Base-by-base conservation (phyloP, 2,888 invertebrate genomes). In the Caenorhabditis imperialis region DNA sequence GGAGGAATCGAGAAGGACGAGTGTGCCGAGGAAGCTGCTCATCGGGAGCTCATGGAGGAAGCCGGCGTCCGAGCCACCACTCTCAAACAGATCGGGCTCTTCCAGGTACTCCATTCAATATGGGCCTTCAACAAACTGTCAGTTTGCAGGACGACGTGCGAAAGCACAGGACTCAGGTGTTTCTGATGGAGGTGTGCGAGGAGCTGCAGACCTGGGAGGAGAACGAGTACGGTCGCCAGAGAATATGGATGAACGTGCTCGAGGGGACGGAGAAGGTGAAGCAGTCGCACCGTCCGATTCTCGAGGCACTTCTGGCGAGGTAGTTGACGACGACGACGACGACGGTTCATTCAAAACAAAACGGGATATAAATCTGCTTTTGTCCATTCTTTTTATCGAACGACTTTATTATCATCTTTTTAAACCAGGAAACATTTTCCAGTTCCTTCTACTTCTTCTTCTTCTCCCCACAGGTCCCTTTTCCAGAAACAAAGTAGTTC, bases 1-100 rank as follows among this genome's bases (percentile, higher is more conserved):
- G 97, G 97, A 42, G 97, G 97, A 38, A 93, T 97, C 65, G 97
- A 98, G 89, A 95, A 95, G 0, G 85, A 89, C 37, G 96, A 97
- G 87, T 94, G 94, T 88, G 93, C 95, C 33, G 92, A 93, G 77
- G 93, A 93, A 78, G 96, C 97, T 23, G 97, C 97, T 23, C 92
- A 93, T 85, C 91, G 97, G 62, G 97, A 98, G 90, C 94, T 96
- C 51, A 91, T 93, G 79, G 97, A 98, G 89, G 98, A 98, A 89
- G 97, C 97, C 63, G 98, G 97, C 47, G 96, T 96, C 78, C 91
- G 93, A 86, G 97, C 96, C 84, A 93, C 93, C 88, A 91, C 96
- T 70, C 94, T 94, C 76, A 92, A 95, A 82, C 93, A 93, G 88
- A 92, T 97, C 75, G 97, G 97, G 54, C 92, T 95, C 78, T 97